Percentiles rank a stretch among this genome's conserved stretches.
Conservation (phyloP, 2,888 invertebrate genomes). For the Eumerus sabulonum region DNA sequence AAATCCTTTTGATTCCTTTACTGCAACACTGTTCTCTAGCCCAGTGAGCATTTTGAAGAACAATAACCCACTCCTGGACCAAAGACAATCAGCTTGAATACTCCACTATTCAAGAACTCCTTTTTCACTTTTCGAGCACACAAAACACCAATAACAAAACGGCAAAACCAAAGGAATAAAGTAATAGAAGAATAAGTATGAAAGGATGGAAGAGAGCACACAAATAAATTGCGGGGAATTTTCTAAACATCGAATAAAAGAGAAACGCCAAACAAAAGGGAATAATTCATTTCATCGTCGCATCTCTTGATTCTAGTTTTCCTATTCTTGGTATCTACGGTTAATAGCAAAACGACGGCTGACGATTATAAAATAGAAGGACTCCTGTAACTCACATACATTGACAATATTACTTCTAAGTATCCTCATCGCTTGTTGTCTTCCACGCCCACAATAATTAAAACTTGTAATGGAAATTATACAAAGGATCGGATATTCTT, state of each 20-base stretch:
- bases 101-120: no score
- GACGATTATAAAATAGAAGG: no score
- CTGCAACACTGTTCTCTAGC: no score
- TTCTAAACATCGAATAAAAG: conserved; percentile 49
- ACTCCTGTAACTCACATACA: no score
- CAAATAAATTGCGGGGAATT: conserved; percentile 31
- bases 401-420: background rate
- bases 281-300: conserved; percentile 62
- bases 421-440: conserved; percentile 16
- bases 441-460: conserved; percentile 60
- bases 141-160: conserved; percentile 28
- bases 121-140: conserved; percentile 2
- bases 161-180: conserved; percentile 8
- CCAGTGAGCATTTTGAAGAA: no score
- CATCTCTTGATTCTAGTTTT: conserved; percentile 50
- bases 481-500: conserved; percentile 63
- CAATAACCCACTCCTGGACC: no score
- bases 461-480: conserved; percentile 64
- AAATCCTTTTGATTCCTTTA: no score
- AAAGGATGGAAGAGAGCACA: no score
- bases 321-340: no score
- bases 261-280: conserved; percentile 39
- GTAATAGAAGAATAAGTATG: background rate
- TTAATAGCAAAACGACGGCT: no score
- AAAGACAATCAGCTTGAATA: no score